Percentiles rank a stretch among this genome's conserved stretches.
These are phyloP conservation scores for Isichthys henryi DNA, from an alignment of 2,113 vertebrate species.

Conservation along the genomic window DNA sequence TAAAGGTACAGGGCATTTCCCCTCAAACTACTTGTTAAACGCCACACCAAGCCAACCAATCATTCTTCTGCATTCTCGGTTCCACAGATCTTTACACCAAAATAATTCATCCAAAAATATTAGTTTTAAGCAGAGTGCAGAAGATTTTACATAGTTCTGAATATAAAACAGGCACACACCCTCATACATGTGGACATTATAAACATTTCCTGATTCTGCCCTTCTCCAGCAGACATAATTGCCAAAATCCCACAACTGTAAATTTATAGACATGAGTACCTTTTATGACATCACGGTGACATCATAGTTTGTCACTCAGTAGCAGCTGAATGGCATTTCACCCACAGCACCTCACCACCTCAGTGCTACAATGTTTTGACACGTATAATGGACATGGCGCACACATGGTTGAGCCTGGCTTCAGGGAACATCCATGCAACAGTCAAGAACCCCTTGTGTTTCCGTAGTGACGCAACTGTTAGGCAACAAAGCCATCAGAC, in stretches of 20 bases:
- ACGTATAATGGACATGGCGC: neutral
- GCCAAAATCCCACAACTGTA: slow-evolving; percentile 9
- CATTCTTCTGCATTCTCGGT: slow-evolving; percentile 41
- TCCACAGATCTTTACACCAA: slow-evolving; percentile 44
- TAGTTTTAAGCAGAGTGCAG: slow-evolving; percentile 31
- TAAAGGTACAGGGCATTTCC: slow-evolving; percentile 67
- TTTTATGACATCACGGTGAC: slow-evolving; percentile 39
- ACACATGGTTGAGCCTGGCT: neutral
- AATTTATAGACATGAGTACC: slow-evolving; percentile 41
- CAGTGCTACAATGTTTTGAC: neutral
- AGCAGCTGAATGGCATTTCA: slow-evolving; percentile 8
- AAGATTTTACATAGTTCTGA: slow-evolving; percentile 44
- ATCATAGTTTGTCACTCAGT: slow-evolving; percentile 28
- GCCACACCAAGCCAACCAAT: slow-evolving; percentile 62
- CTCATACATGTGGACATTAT: slow-evolving; percentile 7
- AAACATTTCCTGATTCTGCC: slow-evolving; percentile 27
- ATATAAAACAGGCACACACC: slow-evolving; percentile 30
- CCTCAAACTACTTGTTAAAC: slow-evolving; percentile 45
- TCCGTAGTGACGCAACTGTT: slow-evolving; percentile 21
- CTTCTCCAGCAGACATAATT: slow-evolving; percentile 10
- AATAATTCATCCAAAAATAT: slow-evolving; percentile 35
- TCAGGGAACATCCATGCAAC: slow-evolving; percentile 7
- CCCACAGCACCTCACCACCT: neutral
- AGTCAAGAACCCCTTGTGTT: slow-evolving; percentile 25
- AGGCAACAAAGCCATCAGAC: slow-evolving; percentile 21